A percentile compares a stretch with the other conserved stretches of the same genome.
Evolutionary conservation across 2,797 vertebrate genomes (phyloP).

Genomic region (Luscinia luscinia): DNA sequence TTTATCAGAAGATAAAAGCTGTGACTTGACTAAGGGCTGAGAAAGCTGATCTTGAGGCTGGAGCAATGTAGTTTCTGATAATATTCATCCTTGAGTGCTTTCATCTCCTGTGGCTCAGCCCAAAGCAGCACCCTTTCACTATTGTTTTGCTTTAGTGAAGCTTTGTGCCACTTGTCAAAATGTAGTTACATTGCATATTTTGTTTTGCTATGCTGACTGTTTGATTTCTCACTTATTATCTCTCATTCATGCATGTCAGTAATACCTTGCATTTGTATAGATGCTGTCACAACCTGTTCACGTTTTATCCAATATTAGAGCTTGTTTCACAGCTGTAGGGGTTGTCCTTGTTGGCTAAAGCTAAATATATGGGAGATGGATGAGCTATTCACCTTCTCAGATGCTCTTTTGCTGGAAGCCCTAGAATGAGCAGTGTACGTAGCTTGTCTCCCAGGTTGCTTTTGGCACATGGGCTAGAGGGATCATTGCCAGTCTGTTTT

Average conservation of each 20-base stretch:
- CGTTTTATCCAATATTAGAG: neutral
- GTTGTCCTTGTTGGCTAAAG: neutral
- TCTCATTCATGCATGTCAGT: neutral
- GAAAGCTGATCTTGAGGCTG: neutral
- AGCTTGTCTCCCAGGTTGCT: neutral
- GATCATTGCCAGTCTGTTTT: neutral
- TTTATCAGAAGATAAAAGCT: neutral
- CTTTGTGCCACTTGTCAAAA: slow-evolving; percentile 19
- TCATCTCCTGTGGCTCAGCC: neutral
- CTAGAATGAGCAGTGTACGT: neutral
- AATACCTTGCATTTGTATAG: neutral
- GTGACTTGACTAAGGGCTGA: neutral
- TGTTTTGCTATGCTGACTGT: neutral
- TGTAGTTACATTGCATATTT: neutral
- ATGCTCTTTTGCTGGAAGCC: slow-evolving; percentile 5
- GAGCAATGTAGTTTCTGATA: neutral
- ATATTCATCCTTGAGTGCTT: neutral
- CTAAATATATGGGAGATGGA: neutral
- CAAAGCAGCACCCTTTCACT: neutral
- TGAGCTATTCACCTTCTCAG: slow-evolving; percentile 12
- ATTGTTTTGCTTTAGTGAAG: neutral
- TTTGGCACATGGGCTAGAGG: neutral
- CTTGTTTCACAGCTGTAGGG: slow-evolving; percentile 29
- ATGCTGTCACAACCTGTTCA: slow-evolving; percentile 43
- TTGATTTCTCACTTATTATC: slow-evolving; percentile 25